Base-by-base conservation (phyloP, 2,797 vertebrate species). In the Alauda arvensis region DNA sequence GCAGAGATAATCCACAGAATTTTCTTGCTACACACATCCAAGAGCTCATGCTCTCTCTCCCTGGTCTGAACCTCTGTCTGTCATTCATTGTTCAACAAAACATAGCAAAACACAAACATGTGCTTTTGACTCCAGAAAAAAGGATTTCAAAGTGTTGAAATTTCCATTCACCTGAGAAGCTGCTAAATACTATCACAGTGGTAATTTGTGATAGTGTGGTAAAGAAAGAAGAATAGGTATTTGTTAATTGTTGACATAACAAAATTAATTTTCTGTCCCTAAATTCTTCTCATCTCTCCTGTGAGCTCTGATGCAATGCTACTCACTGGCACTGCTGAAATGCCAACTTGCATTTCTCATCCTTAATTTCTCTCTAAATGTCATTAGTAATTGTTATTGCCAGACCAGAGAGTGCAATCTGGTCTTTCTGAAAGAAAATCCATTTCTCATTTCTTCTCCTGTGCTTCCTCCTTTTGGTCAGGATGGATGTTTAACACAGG, bases 291-390 rank as follows among this genome's bases (percentile, higher is more conserved):
- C 65, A 65, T 70, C 67, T 87, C 95, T 95, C 95, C 74, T 61
- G 89, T 77, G 96, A 92, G 95, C 60, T 89, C 93, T 87, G 94
- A 91, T 42, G 45, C 74, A 77, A 60, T 90, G 95, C 85, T 92
- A 96, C 95, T 91, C 93, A 95, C 94, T 92, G 95, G 95, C 83
- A 90, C 89, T 89, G 88, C 94, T 68, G 95, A 97, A 97, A 97
- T 96, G 97, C 97, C 97, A 97, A 95, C 96, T 94, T 96, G 95
- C 96, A 97, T 96, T 96, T 96, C 96, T 96, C 96, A 95, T 95
- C 95, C 91, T 95, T 97, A 96, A 97, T 96, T 97, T 97, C 95
- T 92, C 92, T 95, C 96, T 96, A 97, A 97, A 97, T 97, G 97
- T 97, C 97, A 97, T 96, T 95, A 96, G 96, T 96, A 96, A 97